Conservation (phyloP, 1,140 invertebrate genomes). For the Drosophila bipectinata region DNA sequence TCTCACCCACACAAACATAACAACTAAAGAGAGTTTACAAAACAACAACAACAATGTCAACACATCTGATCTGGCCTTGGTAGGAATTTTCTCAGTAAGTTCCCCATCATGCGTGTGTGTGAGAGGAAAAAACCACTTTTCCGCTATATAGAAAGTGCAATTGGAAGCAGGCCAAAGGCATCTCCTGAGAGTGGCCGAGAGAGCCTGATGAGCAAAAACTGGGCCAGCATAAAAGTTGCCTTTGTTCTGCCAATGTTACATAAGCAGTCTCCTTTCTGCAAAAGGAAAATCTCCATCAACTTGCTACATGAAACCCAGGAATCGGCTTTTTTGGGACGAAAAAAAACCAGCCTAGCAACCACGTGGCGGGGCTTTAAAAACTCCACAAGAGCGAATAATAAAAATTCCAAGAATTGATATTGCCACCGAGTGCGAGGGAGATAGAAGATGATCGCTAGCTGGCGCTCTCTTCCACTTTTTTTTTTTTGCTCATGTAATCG, state of each 20-base stretch:
- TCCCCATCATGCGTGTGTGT: neutral
- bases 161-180: constrained; percentile 63
- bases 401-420: constrained; percentile 47
- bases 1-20: constrained; percentile 32
- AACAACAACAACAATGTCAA: constrained; percentile 63
- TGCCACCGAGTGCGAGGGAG: constrained; percentile 28
- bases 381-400: constrained; percentile 8
- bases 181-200: constrained; percentile 6
- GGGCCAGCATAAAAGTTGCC: constrained; percentile 26
- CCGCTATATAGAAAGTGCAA: constrained; percentile 52
- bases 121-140: constrained; percentile 54
- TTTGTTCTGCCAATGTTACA: constrained; percentile 47
- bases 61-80: constrained; percentile 36
- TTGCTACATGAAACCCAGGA: neutral
- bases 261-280: constrained; percentile 47
- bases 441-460: constrained; percentile 27
- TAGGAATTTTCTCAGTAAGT: constrained; percentile 31
- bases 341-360: constrained; percentile 58
- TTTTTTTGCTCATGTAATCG: constrained; percentile 68
- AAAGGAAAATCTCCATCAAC: constrained; percentile 1
- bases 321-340: neutral
- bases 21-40: constrained; percentile 12
- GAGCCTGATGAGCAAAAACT: constrained; percentile 41
- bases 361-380: constrained; percentile 58
- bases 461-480: neutral